Conservation (phyloP, 2,797 vertebrate genomes). For the Hydrolagus colliei region DNA sequence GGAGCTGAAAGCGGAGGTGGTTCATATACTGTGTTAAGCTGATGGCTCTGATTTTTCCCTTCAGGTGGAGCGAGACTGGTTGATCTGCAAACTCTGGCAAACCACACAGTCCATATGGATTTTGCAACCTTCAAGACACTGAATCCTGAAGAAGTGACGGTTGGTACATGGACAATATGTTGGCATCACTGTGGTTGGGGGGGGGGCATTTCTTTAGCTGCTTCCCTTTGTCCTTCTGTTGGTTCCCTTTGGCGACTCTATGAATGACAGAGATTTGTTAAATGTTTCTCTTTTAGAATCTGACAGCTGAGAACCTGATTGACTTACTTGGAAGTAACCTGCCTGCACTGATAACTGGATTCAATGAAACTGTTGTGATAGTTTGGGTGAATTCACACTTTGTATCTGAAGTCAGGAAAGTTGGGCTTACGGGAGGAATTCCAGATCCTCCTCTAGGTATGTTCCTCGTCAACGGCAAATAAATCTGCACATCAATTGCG, state of each 20-base stretch:
- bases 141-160: slow-evolving; percentile 37
- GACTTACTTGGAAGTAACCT: slow-evolving; percentile 33
- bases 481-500: neutral
- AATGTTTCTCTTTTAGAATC: slow-evolving; percentile 19
- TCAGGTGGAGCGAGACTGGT: slow-evolving; percentile 32
- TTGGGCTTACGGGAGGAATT: slow-evolving; percentile 10
- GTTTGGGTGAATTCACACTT: slow-evolving; percentile 30
- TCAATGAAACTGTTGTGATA: slow-evolving; percentile 13
- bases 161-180: neutral
- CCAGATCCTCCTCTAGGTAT: slow-evolving; percentile 19
- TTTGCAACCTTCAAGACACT: slow-evolving; percentile 32
- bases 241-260: too few species aligned
- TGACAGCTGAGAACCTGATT: slow-evolving; percentile 33
- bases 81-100: slow-evolving; percentile 34
- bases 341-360: slow-evolving; percentile 27
- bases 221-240: too few species aligned
- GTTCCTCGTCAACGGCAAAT: neutral
- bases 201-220: neutral
- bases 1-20: too few species aligned
- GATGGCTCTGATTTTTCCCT: neutral
- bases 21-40: too few species aligned
- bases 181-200: too few species aligned
- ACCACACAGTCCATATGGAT: slow-evolving; percentile 33
- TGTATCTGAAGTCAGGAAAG: slow-evolving; percentile 26
- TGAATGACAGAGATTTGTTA: neutral